Evolutionary conservation across 2,113 vertebrate species (phyloP).

Genomic region (Boleophthalmus pectinirostris): DNA sequence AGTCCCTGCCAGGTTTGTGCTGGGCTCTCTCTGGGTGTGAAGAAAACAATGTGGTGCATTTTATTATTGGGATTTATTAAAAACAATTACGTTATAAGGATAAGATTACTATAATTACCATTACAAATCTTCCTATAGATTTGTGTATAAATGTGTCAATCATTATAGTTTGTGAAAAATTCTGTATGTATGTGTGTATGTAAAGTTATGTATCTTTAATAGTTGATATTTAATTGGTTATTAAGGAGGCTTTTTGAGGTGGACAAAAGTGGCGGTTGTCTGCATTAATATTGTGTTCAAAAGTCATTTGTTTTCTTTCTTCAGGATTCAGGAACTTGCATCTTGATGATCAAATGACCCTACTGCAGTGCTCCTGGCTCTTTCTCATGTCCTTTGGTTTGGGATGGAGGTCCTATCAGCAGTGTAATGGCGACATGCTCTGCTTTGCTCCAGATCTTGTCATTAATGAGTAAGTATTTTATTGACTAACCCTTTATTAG

Average conservation of each 20-base stretch:
- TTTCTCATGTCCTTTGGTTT: conserved; percentile 96
- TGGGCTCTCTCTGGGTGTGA: neutral
- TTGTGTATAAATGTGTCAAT: no score
- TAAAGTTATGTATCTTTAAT: no score
- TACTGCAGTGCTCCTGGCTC: conserved; percentile 98
- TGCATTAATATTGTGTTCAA: neutral
- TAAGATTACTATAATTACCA: no score
- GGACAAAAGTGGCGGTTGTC: neutral
- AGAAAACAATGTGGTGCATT: neutral
- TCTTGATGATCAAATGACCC: conserved; percentile 98
- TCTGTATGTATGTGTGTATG: no score
- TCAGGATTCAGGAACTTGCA: conserved; percentile 95
- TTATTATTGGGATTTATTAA: neutral
- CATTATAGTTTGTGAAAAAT: no score
- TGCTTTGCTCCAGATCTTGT: conserved; percentile 97
- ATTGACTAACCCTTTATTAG: neutral
- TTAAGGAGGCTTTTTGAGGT: no score
- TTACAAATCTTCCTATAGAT: no score
- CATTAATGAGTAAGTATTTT: conserved; percentile 90
- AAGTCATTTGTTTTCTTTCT: conserved; percentile 3
- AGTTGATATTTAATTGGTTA: no score
- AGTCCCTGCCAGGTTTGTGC: conserved; percentile 89
- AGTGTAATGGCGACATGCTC: conserved; percentile 86
- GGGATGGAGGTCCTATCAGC: conserved; percentile 96
- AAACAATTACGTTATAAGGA: no score